A percentile compares a stretch with the other conserved stretches of the same genome.
Evolutionary conservation across 2,797 vertebrate species (phyloP).

Genomic region (Chaunax sp.): DNA sequence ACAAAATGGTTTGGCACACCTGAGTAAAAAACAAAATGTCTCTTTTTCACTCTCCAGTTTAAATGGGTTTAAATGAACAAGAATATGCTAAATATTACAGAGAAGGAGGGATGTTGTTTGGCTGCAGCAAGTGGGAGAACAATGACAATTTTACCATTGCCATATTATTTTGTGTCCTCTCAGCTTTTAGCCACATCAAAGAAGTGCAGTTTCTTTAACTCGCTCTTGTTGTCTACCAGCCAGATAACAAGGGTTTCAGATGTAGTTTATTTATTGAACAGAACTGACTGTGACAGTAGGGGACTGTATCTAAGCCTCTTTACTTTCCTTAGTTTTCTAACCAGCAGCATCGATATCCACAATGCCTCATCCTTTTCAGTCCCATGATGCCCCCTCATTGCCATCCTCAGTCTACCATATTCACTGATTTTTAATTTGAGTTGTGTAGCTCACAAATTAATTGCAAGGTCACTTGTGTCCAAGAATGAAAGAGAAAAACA

Average conservation of each 20-base stretch:
- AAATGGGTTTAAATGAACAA: no score
- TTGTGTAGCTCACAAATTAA: neutral
- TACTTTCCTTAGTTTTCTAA: neutral
- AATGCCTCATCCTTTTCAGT: neutral
- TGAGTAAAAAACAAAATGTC: neutral
- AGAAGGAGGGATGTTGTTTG: neutral
- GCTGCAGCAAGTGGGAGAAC: neutral
- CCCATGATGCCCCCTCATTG: neutral
- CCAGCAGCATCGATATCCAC: neutral
- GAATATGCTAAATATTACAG: no score
- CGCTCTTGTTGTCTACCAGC: no score
- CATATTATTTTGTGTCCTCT: neutral
- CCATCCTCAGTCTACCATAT: neutral
- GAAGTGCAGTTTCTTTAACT: no score
- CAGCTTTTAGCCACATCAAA: no score
- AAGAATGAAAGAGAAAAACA: neutral
- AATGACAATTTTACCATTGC: neutral
- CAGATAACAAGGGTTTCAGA: no score
- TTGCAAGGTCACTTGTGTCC: conserved; percentile 1
- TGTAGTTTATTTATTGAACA: no score
- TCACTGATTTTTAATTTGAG: neutral
- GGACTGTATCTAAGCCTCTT: no score
- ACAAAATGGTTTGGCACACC: neutral
- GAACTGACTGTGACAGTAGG: no score
- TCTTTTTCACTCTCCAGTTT: neutral